Evolutionary conservation across 2,888 invertebrate genomes (phyloP).

Genomic region (Cosmorhoe ocellata): DNA sequence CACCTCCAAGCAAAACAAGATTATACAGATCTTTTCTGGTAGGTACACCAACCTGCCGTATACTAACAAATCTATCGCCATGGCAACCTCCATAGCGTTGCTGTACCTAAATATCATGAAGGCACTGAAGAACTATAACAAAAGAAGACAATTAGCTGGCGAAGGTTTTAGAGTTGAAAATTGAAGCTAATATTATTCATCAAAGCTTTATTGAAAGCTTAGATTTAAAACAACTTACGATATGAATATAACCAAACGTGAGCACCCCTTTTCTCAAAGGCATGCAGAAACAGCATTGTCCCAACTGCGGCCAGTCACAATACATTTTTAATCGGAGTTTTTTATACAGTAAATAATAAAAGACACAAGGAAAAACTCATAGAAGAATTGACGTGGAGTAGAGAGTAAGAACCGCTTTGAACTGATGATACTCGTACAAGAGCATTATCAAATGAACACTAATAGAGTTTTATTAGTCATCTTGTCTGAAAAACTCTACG

Average conservation of each 20-base stretch:
- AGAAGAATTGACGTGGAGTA: too few species aligned
- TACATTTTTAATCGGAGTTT: neutral
- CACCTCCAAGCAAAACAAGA: constrained; percentile 55
- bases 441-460: too few species aligned
- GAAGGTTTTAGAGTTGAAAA: too few species aligned
- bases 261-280: constrained; percentile 33
- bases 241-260: constrained; percentile 31
- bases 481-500: too few species aligned
- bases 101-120: constrained; percentile 63
- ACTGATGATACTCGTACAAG: too few species aligned
- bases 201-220: too few species aligned
- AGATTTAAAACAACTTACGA: constrained; percentile 1
- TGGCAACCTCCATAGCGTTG: constrained; percentile 34
- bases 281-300: constrained; percentile 27
- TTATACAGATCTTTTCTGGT: constrained; percentile 49
- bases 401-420: too few species aligned
- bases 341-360: too few species aligned
- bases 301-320: neutral
- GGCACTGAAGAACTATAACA: constrained; percentile 52
- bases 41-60: constrained; percentile 41
- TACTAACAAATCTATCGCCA: constrained; percentile 34
- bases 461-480: too few species aligned
- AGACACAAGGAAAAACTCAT: too few species aligned
- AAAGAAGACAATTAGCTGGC: too few species aligned
- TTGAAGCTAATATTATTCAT: too few species aligned